phyloP scores from a whole-genome alignment of 2,113 vertebrate genomes.

The Anolis carolinensis region DNA sequence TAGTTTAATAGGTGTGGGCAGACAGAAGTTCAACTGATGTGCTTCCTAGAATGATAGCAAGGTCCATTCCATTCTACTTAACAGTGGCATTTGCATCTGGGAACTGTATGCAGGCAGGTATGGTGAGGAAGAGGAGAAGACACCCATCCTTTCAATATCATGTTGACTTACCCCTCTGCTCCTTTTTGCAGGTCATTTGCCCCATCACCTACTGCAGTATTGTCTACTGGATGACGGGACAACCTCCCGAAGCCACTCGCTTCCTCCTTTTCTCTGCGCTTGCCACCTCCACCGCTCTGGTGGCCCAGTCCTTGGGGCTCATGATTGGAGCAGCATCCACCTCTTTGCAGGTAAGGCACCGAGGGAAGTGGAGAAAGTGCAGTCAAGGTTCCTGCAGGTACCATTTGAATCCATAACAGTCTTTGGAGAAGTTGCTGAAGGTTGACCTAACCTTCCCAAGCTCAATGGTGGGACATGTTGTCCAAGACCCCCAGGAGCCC shows the following conservation, averaged over 20 bases:
- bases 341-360: conserved; percentile 85
- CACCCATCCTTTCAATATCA: neutral
- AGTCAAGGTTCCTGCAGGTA: too few species aligned
- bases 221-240: conserved; percentile 99
- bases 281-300: conserved; percentile 90
- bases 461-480: too few species aligned
- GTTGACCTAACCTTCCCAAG: neutral
- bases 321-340: conserved; percentile 96
- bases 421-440: neutral
- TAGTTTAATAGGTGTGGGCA: too few species aligned
- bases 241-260: conserved; percentile 89
- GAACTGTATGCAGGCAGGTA: too few species aligned
- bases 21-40: too few species aligned
- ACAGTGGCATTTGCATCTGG: too few species aligned
- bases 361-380: neutral
- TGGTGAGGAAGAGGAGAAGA: too few species aligned
- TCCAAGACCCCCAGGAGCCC: neutral
- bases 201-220: conserved; percentile 96
- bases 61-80: too few species aligned
- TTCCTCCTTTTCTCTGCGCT: conserved; percentile 95
- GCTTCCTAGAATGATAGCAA: too few species aligned
- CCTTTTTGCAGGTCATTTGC: conserved; percentile 84
- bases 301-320: conserved; percentile 94
- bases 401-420: too few species aligned
- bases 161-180: fast-evolving